phyloP scores from a whole-genome alignment of 2,113 vertebrate species.

The Toxotes jaculatrix region DNA sequence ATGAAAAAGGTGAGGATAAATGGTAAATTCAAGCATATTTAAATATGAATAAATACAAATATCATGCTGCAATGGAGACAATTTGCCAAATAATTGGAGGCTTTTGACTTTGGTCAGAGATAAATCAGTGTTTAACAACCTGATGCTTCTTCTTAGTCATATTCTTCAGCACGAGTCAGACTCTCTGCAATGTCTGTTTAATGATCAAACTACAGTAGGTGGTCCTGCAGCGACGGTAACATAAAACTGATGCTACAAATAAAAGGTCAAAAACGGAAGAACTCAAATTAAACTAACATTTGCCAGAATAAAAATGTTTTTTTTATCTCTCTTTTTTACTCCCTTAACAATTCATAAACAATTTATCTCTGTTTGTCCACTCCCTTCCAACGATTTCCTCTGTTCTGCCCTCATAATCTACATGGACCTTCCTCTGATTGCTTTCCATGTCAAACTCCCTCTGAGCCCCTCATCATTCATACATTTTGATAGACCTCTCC shows the following conservation, averaged over 20 bases:
- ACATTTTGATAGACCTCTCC: conserved; percentile 34
- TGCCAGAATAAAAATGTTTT: conserved; percentile 1
- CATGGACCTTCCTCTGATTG: conserved; percentile 17
- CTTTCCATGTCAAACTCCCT: conserved; percentile 6
- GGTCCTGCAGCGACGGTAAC: conserved; percentile 1
- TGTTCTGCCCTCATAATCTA: conserved; percentile 33
- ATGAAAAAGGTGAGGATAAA: no score
- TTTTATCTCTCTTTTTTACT: neutral
- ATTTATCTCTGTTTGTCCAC: conserved; percentile 41
- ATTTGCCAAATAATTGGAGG: no score
- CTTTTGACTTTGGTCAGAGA: no score
- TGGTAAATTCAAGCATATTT: no score
- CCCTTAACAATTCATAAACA: conserved; percentile 11
- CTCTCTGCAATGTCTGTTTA: neutral
- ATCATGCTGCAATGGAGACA: no score
- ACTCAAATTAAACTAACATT: neutral
- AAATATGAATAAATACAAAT: no score
- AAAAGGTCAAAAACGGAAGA: neutral
- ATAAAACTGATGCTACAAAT: conserved; percentile 13
- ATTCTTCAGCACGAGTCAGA: neutral
- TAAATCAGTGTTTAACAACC: neutral
- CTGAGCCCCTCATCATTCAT: conserved; percentile 23
- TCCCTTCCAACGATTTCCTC: conserved; percentile 35
- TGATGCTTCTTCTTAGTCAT: neutral
- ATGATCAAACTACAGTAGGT: neutral